phyloP scores from a whole-genome alignment of 2,888 invertebrate species.

The Agrotis clavis region DNA sequence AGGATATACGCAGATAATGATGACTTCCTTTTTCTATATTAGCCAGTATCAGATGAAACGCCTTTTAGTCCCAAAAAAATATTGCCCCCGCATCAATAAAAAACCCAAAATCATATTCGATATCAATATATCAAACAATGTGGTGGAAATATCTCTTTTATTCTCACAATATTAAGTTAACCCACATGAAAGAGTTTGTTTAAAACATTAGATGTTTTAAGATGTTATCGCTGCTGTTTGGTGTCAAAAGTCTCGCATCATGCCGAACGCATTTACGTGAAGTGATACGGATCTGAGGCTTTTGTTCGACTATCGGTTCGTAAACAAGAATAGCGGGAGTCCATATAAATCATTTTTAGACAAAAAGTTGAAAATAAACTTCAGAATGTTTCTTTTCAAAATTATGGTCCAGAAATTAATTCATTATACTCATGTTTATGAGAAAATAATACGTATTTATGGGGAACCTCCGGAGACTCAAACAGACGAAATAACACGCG shows the following conservation, averaged over 20 bases:
- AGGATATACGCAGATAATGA: constrained; percentile 23
- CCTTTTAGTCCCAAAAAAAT: constrained; percentile 50
- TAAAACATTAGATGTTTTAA: constrained; percentile 90
- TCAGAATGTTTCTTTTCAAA: constrained; percentile 19
- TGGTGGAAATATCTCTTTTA: constrained; percentile 84
- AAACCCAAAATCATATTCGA: constrained; percentile 68
- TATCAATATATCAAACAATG: constrained; percentile 83
- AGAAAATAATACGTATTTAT: constrained; percentile 64
- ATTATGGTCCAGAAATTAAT: constrained; percentile 40
- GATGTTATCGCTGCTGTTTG: constrained; percentile 89
- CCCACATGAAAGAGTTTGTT: constrained; percentile 90
- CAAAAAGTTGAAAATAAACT: constrained; percentile 39
- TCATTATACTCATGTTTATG: constrained; percentile 50
- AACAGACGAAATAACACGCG: constrained; percentile 73
- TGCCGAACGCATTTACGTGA: constrained; percentile 87
- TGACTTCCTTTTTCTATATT: constrained; percentile 48
- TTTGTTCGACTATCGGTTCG: constrained; percentile 86
- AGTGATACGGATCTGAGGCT: constrained; percentile 83
- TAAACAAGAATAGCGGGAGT: constrained; percentile 90
- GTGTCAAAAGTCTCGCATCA: constrained; percentile 91
- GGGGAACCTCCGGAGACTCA: constrained; percentile 56
- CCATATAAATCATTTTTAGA: constrained; percentile 84
- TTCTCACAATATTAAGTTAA: constrained; percentile 89
- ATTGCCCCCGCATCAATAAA: constrained; percentile 64
- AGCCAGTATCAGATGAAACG: constrained; percentile 53